Base-by-base conservation (phyloP, 37 sponge, comb jelly and placozoan genomes). In the Mnemiopsis leidyi region DNA sequence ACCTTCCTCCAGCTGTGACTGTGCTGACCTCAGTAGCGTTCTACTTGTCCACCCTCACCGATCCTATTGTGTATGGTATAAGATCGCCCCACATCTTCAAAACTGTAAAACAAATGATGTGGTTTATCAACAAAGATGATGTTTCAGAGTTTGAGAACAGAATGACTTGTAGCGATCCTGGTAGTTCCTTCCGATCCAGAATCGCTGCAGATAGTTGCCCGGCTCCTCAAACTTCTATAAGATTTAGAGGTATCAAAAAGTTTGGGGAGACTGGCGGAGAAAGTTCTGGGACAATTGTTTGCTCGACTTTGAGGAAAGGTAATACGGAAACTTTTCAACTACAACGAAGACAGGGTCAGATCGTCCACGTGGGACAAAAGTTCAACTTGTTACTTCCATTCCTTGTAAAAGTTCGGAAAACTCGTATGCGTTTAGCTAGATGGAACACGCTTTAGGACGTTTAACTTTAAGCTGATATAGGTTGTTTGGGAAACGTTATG, bases 1-100 rank as follows among this genome's bases (percentile, higher is more conserved):
- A 71, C 25, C 75, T 71, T 5, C 75, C 75, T 7, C 25, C 30
- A 3, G 5, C 75, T 7, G 75, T 71, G 25, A 71, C 75, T 25
- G 30, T 71, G 3, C 30, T n/a, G 20, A 18, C 75, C 30, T 29
- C 30, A 5, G 75, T 71, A 29, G 75, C 75, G n/a, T 71, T 71
- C 75, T 71, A 71, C 75, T 28, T 71, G n/a, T 71, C 75, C 5
- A 71, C 75, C 75, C n/a, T 71, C n/a, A 71, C n/a, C 5, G 75
- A 71, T 28, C 75, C 75, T 23, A 71, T 71, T 18, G 75, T 71
- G 75, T 71, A 71, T 18, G 75, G 75, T 28, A 2, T 71, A 3
- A 71, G 75, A 28, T 71, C 75, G 20, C 75, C 75, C 3, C 75
- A 71, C 75, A 71, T 71, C 30, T 71, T 71, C n/a, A 71, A 71